Evolutionary conservation across 1,140 invertebrate genomes (phyloP), one percentile per base, ranked within the genome.

Genomic region (Euura saliciscinereae): DNA sequence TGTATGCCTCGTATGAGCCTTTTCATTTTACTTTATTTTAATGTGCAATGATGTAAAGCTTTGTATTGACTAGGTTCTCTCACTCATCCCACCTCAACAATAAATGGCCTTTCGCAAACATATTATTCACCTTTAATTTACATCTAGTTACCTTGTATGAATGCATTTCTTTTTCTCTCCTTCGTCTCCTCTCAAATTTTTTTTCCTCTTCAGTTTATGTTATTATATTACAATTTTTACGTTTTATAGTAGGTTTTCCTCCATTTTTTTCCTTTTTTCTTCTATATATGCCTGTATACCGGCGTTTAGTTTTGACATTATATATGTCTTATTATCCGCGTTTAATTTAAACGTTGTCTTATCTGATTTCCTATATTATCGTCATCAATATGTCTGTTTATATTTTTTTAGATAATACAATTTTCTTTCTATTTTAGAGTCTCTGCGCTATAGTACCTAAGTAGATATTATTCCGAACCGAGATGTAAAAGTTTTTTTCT

Each of bases 21-120:
- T 28, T 43, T 80, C 81, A 78, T 74, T 70, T 75, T 79, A 78
- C n/a, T 82, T 77, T 67, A 74, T 79, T 79, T 80, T 76, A 44
- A 42, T 81, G 79, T 76, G 76, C 79, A 28, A 28, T 81, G 80
- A 84, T 85, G 77, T 87, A 87, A 86, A 87, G 86, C 86, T 87
- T 86, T 83, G 76, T 86, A 86, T 87, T 87, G 85, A 87, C 86
- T 86, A 87, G 85, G 83, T 85, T 83, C 82, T 81, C 78, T 80
- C 72, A 76, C 75, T 80, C 76, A 73, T 75, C 71, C 75, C 72
- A 72, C 70, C 73, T 75, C 76, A 74, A 73, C 75, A 71, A 78
- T 70, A 72, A 80, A 80, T 80, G 78, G 77, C 79, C 77, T 8
- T n/a, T 3, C 13, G 51, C 10, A 28, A 28, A 28, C 28, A 28